Evolutionary conservation across 2,113 vertebrate species (phyloP), one percentile per base, ranked within the genome.

Genomic region (Pterophyllum scalare): DNA sequence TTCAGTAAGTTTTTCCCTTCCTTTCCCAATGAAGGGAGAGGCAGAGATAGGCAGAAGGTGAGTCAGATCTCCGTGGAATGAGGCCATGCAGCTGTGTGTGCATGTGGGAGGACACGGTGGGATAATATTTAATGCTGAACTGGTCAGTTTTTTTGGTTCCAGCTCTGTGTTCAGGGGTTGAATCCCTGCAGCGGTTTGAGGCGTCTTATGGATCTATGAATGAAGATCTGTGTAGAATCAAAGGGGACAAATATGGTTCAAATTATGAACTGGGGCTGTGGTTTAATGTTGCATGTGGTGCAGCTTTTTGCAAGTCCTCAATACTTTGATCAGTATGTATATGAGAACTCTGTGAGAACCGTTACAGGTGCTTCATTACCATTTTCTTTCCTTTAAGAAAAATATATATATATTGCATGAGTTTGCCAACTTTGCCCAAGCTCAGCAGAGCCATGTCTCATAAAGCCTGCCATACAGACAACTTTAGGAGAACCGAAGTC

Each of bases 121-220:
- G 49, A 70, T 79, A 35, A 60, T 60, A 57, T 80, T 77, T 72
- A 46, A 35, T 59, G 17, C 35, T 79, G 72, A 77, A 77, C 59
- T 59, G 9, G 38, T 84, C 7, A 3, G 7, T 74, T n/a, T 76
- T 40, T 58, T 20, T 60, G n/a, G 22, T 43, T 49, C 13, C 28
- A 65, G 52, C 33, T 64, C 56, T 60, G n/a, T 77, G 7, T 33
- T 80, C 14, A 49, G 40, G 11, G 40, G 22, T 31, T 31, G 56
- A 38, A 59, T 62, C 49, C 83, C 61, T 83, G 61, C 22, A 79
- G 82, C 43, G 5, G 19, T 76, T 24, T 82, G 7, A 59, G n/a
- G 43, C 19, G 7, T 54, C 74, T 78, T 12, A 54, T 72, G 54
- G 5, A 14, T 77, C 19, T 74, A 17, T 75, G 58, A 80, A 59